Percentiles rank a stretch among this genome's conserved stretches.
These are phyloP conservation scores for Chironomus riparius DNA, from an alignment of 2,888 invertebrate genomes.

Conservation along the genomic window DNA sequence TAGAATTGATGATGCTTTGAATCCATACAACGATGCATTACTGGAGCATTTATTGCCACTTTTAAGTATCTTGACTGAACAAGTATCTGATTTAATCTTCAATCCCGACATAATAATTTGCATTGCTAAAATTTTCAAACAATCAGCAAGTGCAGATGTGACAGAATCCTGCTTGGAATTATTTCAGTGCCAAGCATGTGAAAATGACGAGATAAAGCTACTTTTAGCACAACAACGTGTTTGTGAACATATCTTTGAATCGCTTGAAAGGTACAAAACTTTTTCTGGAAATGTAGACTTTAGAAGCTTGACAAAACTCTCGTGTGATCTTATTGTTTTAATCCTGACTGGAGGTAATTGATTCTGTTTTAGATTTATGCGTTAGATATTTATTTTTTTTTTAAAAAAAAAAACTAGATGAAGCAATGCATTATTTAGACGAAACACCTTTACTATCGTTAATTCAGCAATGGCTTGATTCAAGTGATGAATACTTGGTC, in stretches of 20 bases:
- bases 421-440: slow-evolving; percentile 79
- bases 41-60: slow-evolving; percentile 49
- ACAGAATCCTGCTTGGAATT: slow-evolving; percentile 69
- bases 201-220: slow-evolving; percentile 68
- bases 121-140: slow-evolving; percentile 53
- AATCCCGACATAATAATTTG: slow-evolving; percentile 48
- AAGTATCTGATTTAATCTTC: slow-evolving; percentile 51
- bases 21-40: slow-evolving; percentile 47
- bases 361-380: not conserved
- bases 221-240: slow-evolving; percentile 66
- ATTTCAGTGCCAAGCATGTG: slow-evolving; percentile 59
- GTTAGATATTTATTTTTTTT: too few species aligned
- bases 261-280: slow-evolving; percentile 61
- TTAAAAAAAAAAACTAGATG: slow-evolving; percentile 58
- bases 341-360: slow-evolving; percentile 71
- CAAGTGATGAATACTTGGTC: slow-evolving; percentile 61
- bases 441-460: slow-evolving; percentile 57
- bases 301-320: slow-evolving; percentile 64
- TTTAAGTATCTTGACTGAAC: slow-evolving; percentile 54
- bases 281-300: slow-evolving; percentile 55
- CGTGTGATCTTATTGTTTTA: slow-evolving; percentile 76
- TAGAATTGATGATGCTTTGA: slow-evolving; percentile 46
- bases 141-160: slow-evolving; percentile 58
- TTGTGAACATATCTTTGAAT: slow-evolving; percentile 62
- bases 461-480: slow-evolving; percentile 68